Percentiles rank a stretch among this genome's conserved stretches.
Conservation (phyloP, 2,797 vertebrate species). For the Eulemur mongoz region DNA sequence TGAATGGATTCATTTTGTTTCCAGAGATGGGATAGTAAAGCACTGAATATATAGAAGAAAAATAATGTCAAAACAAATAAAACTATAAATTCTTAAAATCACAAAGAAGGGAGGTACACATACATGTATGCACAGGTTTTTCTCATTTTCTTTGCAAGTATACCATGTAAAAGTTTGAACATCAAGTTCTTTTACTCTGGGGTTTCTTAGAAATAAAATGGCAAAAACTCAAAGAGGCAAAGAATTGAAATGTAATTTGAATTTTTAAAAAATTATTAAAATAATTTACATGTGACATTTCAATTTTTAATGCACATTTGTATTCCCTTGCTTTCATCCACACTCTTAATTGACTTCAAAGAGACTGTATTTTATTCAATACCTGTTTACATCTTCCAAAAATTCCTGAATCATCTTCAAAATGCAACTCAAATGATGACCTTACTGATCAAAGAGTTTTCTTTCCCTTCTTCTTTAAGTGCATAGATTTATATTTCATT, state of each 20-base stretch:
- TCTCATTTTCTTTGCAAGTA: background rate
- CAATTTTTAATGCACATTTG: constrained; percentile 23
- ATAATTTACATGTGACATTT: constrained; percentile 47
- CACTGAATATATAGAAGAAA: background rate
- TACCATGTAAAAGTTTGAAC: background rate
- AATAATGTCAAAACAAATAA: background rate
- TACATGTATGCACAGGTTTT: background rate
- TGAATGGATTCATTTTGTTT: background rate
- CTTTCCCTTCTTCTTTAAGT: constrained; percentile 29
- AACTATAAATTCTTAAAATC: background rate
- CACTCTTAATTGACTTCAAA: constrained; percentile 67
- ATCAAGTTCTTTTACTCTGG: background rate
- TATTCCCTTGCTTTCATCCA: constrained; percentile 40
- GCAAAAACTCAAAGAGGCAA: background rate
- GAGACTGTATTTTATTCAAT: constrained; percentile 34
- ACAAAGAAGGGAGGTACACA: background rate
- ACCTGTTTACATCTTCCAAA: constrained; percentile 51
- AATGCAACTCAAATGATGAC: constrained; percentile 8
- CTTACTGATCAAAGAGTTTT: constrained; percentile 52
- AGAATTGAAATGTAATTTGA: constrained; percentile 40
- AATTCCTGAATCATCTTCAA: constrained; percentile 45
- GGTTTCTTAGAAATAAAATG: constrained; percentile 3
- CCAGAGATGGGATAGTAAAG: background rate
- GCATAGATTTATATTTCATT: constrained; percentile 31
- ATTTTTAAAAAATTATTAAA: constrained; percentile 3